These are phyloP conservation scores for Megastigmus dorsalis DNA, from an alignment of 2,888 invertebrate species.

Conservation along the genomic window DNA sequence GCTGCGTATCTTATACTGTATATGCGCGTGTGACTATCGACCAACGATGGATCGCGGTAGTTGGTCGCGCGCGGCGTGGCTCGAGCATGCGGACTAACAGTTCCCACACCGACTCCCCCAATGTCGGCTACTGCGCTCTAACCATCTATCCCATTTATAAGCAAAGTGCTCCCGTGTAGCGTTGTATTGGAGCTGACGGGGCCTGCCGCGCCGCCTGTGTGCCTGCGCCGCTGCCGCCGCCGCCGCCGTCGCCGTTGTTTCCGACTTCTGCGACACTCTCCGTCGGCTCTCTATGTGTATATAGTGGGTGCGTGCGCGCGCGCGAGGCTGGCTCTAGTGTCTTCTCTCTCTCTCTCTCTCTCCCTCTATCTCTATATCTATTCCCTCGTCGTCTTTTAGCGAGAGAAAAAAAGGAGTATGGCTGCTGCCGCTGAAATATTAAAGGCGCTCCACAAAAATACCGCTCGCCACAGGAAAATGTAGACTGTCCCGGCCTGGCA, in stretches of 20 bases:
- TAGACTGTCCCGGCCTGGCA: constrained; percentile 60
- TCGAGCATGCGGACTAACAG: constrained; percentile 9
- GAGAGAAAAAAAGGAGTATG: constrained; percentile 62
- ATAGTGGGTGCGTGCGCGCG: too few relatives aligned
- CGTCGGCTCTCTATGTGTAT: too few relatives aligned
- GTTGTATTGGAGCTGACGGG: background rate
- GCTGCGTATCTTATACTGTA: too few relatives aligned
- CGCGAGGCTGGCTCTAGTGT: too few relatives aligned
- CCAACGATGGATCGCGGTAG: constrained; percentile 30
- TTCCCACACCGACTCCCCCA: background rate
- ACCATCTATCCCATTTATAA: background rate
- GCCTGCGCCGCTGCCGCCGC: background rate
- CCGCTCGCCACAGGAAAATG: constrained; percentile 64
- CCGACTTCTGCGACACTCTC: too few relatives aligned
- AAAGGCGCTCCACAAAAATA: constrained; percentile 59
- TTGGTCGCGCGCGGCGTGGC: background rate
- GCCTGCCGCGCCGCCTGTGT: background rate
- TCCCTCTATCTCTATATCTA: too few relatives aligned
- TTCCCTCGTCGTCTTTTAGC: background rate
- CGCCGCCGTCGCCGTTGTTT: constrained; percentile 3
- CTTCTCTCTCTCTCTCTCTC: too few relatives aligned
- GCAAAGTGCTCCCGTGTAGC: too few relatives aligned
- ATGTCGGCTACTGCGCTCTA: background rate
- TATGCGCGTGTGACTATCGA: constrained; percentile 10
- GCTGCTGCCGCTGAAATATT: constrained; percentile 66